Percentiles rank a stretch among this genome's conserved stretches.
Conservation (phyloP, 53 echinoderm and acorn worm species). For the Zoroaster sp. region DNA sequence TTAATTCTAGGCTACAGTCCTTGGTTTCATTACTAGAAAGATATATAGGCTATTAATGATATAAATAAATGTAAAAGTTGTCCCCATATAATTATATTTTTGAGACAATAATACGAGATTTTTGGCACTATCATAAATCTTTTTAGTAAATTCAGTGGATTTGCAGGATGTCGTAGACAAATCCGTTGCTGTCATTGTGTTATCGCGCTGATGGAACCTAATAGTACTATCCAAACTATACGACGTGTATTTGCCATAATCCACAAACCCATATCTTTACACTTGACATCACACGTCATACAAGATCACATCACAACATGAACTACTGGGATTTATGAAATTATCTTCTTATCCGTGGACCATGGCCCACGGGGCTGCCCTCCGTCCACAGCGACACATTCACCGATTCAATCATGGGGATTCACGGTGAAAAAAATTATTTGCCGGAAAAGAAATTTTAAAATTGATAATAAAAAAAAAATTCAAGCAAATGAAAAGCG, state of each 20-base stretch:
- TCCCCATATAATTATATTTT: no score
- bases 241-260: conserved; percentile 18
- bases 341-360: neutral
- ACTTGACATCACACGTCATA: conserved; percentile 55
- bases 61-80: no score
- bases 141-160: no score
- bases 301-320: conserved; percentile 44
- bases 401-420: conserved; percentile 37
- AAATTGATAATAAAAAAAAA: conserved; percentile 45
- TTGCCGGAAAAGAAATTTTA: conserved; percentile 42
- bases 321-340: conserved; percentile 38
- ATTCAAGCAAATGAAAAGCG: neutral
- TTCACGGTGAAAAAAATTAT: neutral
- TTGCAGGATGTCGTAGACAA: no score
- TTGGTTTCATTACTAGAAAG: no score
- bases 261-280: conserved; percentile 49
- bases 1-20: no score
- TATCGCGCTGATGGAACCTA: neutral
- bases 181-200: no score
- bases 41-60: no score
- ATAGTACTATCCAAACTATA: neutral
- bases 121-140: no score
- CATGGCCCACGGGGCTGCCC: neutral
- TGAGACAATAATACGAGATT: no score
- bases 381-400: conserved; percentile 23